Base-by-base conservation (phyloP, 2,888 invertebrate species). In the Ornithoptera alexandrae region DNA sequence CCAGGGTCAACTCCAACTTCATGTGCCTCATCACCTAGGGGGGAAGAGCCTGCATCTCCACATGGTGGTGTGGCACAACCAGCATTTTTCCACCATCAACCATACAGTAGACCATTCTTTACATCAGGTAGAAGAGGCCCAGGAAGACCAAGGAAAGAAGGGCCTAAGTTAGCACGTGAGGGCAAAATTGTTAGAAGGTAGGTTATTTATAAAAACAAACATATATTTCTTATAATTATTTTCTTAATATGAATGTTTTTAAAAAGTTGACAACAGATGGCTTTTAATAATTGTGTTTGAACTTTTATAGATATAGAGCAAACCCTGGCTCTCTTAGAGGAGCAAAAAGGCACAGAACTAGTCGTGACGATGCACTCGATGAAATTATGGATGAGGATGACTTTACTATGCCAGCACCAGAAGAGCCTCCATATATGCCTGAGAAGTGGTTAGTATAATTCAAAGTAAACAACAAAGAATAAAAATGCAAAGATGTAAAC, bases 111-210 rank as follows among this genome's bases (percentile, higher is more conserved):
- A 42, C 92, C 93, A 61, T 93, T 92, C 77, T 92, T 93, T 73
- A 88, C 90, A 15, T 88, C 93, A 69, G 94, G 95, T 67, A 94
- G 95, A 74, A 93, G 97, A 74, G 96, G 97, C 64, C 96, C 97
- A 22, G 97, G 97, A 18, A 93, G 97, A 78, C 97, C 97, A 17
- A 93, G 96, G 73, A 96, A 97, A 80, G 96, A 97, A 85, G 95
- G 95, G 71, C 93, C 93, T 77, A 92, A 93, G 74, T 77, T 92
- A 67, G 85, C 92, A 22, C 79, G 89, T 67, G 93, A 93, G 75
- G 93, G 93, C 58, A 93, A 93, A 78, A 92, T 93, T 79, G 93
- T 92, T 57, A 84, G 92, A 78, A 88, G 92, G 93, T 92, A 82
- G 77, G 66, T 74, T 15, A 56, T 20, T 20, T 7, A n/a, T 20